Evolutionary conservation across 2,888 invertebrate genomes (phyloP), one percentile per base, ranked within the genome.

Genomic region (Troglohyphantes excavatus): DNA sequence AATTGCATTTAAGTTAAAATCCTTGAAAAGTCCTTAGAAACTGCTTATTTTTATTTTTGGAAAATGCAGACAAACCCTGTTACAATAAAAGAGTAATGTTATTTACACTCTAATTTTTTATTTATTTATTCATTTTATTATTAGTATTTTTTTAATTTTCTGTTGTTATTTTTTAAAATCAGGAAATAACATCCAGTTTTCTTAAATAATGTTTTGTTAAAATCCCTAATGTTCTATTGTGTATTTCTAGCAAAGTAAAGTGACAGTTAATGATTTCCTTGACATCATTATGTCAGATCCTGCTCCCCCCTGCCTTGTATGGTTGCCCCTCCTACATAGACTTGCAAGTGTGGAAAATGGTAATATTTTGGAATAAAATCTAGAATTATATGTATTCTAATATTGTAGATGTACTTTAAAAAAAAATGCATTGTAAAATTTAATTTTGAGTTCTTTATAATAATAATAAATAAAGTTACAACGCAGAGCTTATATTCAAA

Each of bases 211-310:
- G n/a, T n/a, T n/a, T n/a, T n/a, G n/a, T n/a, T n/a, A n/a, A n/a
- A n/a, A n/a, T n/a, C n/a, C n/a, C n/a, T n/a, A n/a, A n/a, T 2
- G 3, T 72, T 26, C 26, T 26, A 67, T 46, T 53, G 68, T 23
- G 33, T 39, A 21, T 91, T 94, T 94, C 46, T 94, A 97, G 97
- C 96, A 96, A 78, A 88, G 29, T 76, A 97, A 97, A 94, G 96
- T 98, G 92, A 98, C 97, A 6, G 97, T 99, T 43, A 98, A 98
- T 93, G 98, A 98, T 94, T 99, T 99, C 94, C 95, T 99, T 94
- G 98, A 99, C 94, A 97, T 96, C 93, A 96, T 98, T 97, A 94
- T 93, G 96, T 97, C 97, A 9, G 99, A 99, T 94, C 98, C 98
- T 6, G 98, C 98, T 39, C 99, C 99, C 68, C 97, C 98, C 72